Evolutionary conservation across 2,888 invertebrate species (phyloP).

Genomic region (Philhelius pedissequus): DNA sequence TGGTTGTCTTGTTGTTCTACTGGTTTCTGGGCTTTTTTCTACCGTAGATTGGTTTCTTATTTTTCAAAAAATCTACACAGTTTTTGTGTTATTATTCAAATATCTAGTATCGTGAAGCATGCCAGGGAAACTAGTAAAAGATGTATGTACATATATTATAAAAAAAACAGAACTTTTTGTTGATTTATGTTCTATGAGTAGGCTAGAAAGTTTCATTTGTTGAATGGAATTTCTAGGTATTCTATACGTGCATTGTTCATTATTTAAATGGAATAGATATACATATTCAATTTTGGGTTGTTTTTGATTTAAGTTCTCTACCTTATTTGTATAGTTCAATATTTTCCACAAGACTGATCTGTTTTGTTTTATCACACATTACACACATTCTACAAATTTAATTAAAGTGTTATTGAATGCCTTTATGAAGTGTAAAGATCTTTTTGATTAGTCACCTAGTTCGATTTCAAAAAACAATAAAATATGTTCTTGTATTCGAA

Average conservation of each 20-base stretch:
- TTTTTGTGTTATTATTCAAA: neutral
- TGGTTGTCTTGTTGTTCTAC: conserved; percentile 30
- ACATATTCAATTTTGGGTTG: neutral
- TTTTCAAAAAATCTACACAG: conserved; percentile 6
- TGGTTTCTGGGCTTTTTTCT: conserved; percentile 27
- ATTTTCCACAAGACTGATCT: too few relatives aligned
- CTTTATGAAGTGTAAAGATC: too few relatives aligned
- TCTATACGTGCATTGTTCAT: neutral
- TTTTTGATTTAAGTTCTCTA: neutral
- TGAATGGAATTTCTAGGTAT: neutral
- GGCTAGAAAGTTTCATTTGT: neutral
- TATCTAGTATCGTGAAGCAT: neutral
- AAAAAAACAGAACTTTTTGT: neutral
- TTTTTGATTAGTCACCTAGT: too few relatives aligned
- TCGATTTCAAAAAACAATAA: too few relatives aligned
- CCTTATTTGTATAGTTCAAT: too few relatives aligned
- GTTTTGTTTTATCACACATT: too few relatives aligned
- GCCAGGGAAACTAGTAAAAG: neutral
- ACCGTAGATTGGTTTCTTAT: conserved; percentile 24
- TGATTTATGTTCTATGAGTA: neutral
- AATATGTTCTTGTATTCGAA: too few relatives aligned
- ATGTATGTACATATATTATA: neutral
- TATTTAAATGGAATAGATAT: too few relatives aligned
- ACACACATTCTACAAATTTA: too few relatives aligned
- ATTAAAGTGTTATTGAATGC: too few relatives aligned